Evolutionary conservation across 1,140 invertebrate genomes (phyloP), one percentile per base, ranked within the genome.

Genomic region (Drosophila jambulina): DNA sequence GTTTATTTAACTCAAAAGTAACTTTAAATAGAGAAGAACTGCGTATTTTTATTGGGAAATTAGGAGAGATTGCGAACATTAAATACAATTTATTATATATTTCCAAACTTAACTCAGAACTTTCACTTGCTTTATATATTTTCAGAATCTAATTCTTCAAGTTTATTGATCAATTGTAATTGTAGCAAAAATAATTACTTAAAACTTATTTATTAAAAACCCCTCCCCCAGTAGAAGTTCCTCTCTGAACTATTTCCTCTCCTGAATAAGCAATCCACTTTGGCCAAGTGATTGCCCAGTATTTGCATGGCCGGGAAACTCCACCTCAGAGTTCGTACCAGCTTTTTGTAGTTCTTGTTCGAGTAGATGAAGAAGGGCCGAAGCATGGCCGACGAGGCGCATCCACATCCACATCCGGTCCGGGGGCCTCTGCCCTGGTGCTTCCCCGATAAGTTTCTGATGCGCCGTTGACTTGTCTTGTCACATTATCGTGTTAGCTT

Each of bases 401-500:
- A 67, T 83, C 80, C 51, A 72, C 59, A 71, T 77, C 72, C 67
- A 40, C 46, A 57, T 63, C 71, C 74, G 78, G 63, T 76, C 59
- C 27, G 17, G 8, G 51, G 77, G 38, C 63, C 67, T 77, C 43
- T 62, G 48, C 63, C 75, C 43, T 68, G 63, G 63, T 63, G 57
- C 53, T 9, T n/a, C 25, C 43, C 61, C 74, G 84, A 87, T 81
- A 84, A 80, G 62, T 88, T 78, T 69, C 49, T 49, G 84, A 79
- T 88, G 83, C 62, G 65, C 56, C 84, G 83, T 56, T 86, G 83
- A 85, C 78, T 91, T 61, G 74, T 75, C 88, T 72, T 91, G 88
- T 91, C 87, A 84, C 87, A 91, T 90, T 79, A 82, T 91, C 83
- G 72, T 81, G 88, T 91, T 91, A 40, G 69, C 74, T 69, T 91